Evolutionary conservation across 2,888 invertebrate species (phyloP), one percentile per base, ranked within the genome.

Genomic region (Leucoptera coffeella): DNA sequence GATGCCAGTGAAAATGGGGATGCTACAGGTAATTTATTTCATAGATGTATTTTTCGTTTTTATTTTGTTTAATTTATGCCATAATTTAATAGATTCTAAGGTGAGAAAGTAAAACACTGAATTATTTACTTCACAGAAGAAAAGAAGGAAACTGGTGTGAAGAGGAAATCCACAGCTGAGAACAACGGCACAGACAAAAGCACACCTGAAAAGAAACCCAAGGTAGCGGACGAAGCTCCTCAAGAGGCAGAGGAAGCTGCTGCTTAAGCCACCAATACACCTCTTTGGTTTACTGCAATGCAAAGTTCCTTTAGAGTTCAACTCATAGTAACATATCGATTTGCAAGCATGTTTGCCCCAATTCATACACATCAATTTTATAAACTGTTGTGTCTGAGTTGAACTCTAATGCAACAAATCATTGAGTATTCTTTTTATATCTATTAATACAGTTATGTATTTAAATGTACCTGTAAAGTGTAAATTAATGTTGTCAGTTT

Each of bases 161-260:
- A 82, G 59, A 80, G 83, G 74, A 83, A 82, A 76, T 82, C 83
- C 28, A 73, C 72, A 12, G 65, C 74, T 8, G 71, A 17, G 17
- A 17, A 60, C 3, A 65, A 75, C 25, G 59, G 26, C 15, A 27
- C 61, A 7, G 80, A 80, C 35, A 80, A 76, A 38, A 75, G 73
- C 24, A 77, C 79, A 31, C 82, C 82, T 6, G 83, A 83, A 45
- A 84, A 84, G 58, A 84, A 84, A 45, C 76, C 80, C 35, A 84
- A 82, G 61, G 64, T 81, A 29, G 77, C 74, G 9, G 81, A 81
- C 25, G 76, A 76, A 34, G 50, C 62, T 3, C 54, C 72, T 6
- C 73, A 73, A 9, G 80, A 80, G 41, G 75, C 73, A 14, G 73
- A 75, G 30, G 74, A 76, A 43, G 74, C 73, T 27, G 67, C 74